These are phyloP conservation scores for Ammospiza caudacuta DNA, from an alignment of 2,113 vertebrate genomes.

Conservation along the genomic window DNA sequence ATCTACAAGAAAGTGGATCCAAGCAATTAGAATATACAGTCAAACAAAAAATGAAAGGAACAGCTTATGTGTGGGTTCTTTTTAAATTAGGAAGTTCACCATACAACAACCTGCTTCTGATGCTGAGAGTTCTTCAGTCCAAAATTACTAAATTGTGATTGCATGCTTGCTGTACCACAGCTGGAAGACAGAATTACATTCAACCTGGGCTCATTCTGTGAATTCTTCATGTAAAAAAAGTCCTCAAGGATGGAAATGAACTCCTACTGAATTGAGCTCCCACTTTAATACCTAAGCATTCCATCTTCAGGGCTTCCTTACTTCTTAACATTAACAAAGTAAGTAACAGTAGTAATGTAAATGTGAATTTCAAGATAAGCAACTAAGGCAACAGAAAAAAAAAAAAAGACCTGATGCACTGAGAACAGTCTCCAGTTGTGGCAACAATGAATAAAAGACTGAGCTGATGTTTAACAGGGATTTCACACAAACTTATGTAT, in stretches of 20 bases:
- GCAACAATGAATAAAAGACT: background rate
- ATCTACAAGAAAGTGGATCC: background rate
- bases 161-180: background rate
- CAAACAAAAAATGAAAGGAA: background rate
- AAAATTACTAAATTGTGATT: background rate
- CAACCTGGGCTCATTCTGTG: background rate
- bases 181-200: background rate
- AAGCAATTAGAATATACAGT: background rate
- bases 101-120: background rate
- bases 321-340: background rate
- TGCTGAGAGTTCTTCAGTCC: background rate
- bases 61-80: background rate
- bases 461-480: background rate
- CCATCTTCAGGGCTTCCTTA: background rate
- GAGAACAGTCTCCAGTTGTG: background rate
- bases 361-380: background rate
- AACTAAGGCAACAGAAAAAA: background rate
- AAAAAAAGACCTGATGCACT: background rate
- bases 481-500: background rate
- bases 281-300: background rate
- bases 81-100: background rate
- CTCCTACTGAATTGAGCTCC: background rate
- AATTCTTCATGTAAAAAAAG: background rate
- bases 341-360: background rate
- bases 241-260: background rate